Percentiles rank a stretch among this genome's conserved stretches.
These are phyloP conservation scores for Trisateles emortualis DNA, from an alignment of 2,888 invertebrate genomes.

Conservation along the genomic window DNA sequence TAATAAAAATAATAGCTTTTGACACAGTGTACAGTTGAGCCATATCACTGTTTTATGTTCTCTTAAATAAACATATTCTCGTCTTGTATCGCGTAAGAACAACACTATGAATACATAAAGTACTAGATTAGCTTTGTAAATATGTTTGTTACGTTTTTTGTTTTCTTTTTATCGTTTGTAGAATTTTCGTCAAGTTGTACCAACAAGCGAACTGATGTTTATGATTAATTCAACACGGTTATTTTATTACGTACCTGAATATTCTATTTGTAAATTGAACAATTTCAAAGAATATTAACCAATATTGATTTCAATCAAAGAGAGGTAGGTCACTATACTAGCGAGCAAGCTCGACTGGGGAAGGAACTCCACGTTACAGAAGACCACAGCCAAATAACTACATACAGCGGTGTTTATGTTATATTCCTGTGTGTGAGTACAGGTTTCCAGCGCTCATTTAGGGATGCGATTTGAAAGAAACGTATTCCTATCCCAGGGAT, in stretches of 20 bases:
- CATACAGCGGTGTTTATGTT: too few species aligned
- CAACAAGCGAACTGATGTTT: not conserved
- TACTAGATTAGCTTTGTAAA: slow-evolving; percentile 10
- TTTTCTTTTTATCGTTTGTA: not conserved
- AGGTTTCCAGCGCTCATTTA: too few species aligned
- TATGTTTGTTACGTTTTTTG: slow-evolving; percentile 1
- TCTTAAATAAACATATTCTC: slow-evolving; percentile 29
- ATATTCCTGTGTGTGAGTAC: too few species aligned
- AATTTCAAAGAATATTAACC: too few species aligned
- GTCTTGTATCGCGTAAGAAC: slow-evolving; percentile 17
- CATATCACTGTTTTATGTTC: slow-evolving; percentile 15
- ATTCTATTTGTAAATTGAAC: too few species aligned
- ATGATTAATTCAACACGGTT: not conserved
- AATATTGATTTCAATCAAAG: too few species aligned
- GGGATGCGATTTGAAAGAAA: too few species aligned
- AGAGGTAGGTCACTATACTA: too few species aligned
- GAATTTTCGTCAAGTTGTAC: not conserved
- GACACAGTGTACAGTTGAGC: slow-evolving; percentile 26
- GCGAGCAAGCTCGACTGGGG: too few species aligned
- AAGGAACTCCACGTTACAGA: too few species aligned
- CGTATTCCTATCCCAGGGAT: too few species aligned
- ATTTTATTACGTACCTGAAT: not conserved
- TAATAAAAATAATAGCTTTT: slow-evolving; percentile 26
- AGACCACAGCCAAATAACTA: too few species aligned
- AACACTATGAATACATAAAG: slow-evolving; percentile 30